phyloP scores from a whole-genome alignment of 2,888 invertebrate species.

The Synergus gifuensis region DNA sequence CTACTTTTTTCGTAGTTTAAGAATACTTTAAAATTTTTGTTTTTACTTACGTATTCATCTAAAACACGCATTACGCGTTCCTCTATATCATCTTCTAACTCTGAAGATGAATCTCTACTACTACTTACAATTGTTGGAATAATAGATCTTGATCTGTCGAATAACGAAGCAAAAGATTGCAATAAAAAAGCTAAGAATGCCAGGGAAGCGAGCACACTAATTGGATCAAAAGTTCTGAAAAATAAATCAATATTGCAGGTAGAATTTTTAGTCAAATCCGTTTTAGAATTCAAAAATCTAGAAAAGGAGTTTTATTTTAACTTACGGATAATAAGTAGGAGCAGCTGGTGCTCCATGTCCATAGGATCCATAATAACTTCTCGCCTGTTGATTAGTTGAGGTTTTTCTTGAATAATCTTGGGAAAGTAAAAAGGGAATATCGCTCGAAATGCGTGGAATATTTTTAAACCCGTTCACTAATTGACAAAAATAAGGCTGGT shows the following conservation, averaged over 20 bases:
- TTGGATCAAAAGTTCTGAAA: conserved; percentile 74
- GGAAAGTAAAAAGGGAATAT: conserved; percentile 7
- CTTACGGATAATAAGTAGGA: conserved; percentile 69
- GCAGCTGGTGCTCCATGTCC: conserved; percentile 58
- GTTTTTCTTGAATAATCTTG: conserved; percentile 43
- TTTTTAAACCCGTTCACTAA: conserved; percentile 15
- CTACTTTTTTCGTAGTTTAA: not conserved
- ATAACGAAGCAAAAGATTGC: conserved; percentile 73
- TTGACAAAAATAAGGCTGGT: conserved; percentile 23
- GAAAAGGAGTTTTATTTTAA: conserved; percentile 40
- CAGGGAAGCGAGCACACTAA: conserved; percentile 74
- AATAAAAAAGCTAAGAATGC: conserved; percentile 76
- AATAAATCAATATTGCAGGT: conserved; percentile 28
- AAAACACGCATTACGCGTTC: conserved; percentile 67
- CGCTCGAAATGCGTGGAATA: not conserved
- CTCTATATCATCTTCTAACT: conserved; percentile 58
- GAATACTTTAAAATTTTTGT: conserved; percentile 6
- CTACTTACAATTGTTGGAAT: conserved; percentile 69
- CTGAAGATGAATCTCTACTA: conserved; percentile 56
- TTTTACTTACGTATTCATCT: conserved; percentile 70
- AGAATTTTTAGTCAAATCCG: not conserved
- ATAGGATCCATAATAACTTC: conserved; percentile 67
- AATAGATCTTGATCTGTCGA: conserved; percentile 72
- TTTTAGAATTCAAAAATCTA: not conserved
- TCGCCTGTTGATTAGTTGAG: conserved; percentile 52